These are phyloP conservation scores for Prenolepis imparis DNA, from an alignment of 2,888 invertebrate genomes.

Conservation along the genomic window DNA sequence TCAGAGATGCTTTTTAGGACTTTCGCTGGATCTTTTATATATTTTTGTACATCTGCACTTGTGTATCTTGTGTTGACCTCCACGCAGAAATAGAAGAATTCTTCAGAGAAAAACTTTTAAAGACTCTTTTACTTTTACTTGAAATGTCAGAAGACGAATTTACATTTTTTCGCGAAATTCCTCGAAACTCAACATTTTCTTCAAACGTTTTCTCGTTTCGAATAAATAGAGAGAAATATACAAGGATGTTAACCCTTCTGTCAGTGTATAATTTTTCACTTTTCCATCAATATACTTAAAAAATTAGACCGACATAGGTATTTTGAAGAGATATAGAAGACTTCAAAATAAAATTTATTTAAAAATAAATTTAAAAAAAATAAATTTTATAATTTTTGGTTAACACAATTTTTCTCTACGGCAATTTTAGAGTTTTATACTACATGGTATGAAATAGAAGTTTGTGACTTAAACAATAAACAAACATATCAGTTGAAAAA, in stretches of 20 bases:
- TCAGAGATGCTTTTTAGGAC: neutral
- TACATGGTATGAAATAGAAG: no score
- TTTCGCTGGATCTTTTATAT: constrained; percentile 1
- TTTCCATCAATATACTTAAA: no score
- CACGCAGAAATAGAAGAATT: neutral
- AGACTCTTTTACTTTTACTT: neutral
- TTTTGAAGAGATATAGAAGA: no score
- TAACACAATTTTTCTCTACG: no score
- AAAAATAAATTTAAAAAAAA: no score
- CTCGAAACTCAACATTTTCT: neutral
- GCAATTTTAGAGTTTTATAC: no score
- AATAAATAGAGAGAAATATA: neutral
- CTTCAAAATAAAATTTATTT: no score
- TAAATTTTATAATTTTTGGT: no score
- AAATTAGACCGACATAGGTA: no score
- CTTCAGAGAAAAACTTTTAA: neutral
- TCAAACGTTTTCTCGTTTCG: neutral
- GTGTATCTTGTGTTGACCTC: neutral
- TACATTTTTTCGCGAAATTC: neutral
- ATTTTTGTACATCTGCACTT: neutral
- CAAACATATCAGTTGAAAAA: no score
- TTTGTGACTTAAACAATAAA: no score
- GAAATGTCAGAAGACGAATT: neutral
- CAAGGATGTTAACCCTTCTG: neutral
- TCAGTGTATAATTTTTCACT: no score